Conservation (phyloP, 2,113 vertebrate genomes). For the Sialia sialis region DNA sequence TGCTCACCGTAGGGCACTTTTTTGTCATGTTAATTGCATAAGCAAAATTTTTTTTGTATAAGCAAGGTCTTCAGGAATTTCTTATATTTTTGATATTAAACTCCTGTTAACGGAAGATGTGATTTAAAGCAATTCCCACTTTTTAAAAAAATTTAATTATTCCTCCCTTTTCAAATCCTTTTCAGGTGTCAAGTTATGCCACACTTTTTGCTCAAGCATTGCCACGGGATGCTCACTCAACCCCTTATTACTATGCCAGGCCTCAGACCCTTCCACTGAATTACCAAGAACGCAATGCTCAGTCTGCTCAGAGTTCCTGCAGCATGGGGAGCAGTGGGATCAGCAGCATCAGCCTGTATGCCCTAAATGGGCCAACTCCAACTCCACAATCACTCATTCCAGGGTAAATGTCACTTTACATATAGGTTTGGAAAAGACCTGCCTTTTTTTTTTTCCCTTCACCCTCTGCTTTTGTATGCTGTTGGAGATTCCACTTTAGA, state of each 20-base stretch:
- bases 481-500: not conserved
- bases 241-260: conserved; percentile 91
- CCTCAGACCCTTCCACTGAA: conserved; percentile 89
- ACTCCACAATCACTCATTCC: conserved; percentile 84
- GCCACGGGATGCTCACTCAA: conserved; percentile 92
- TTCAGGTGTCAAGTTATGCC: conserved; percentile 87
- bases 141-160: not conserved
- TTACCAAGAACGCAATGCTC: conserved; percentile 83
- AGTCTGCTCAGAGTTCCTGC: conserved; percentile 74
- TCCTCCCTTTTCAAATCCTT: not conserved
- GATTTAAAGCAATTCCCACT: not conserved
- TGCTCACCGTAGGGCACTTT: not conserved
- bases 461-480: not conserved
- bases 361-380: conserved; percentile 84
- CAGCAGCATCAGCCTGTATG: conserved; percentile 85
- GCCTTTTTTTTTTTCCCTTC: too few species aligned
- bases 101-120: not conserved
- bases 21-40: not conserved
- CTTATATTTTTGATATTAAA: not conserved
- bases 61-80: not conserved
- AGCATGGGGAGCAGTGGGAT: conserved; percentile 93
- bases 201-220: conserved; percentile 89
- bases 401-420: conserved; percentile 72
- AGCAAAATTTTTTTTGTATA: not conserved
- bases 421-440: not conserved